Evolutionary conservation across 1,140 invertebrate species (phyloP).

Genomic region (Bombus pascuorum): DNA sequence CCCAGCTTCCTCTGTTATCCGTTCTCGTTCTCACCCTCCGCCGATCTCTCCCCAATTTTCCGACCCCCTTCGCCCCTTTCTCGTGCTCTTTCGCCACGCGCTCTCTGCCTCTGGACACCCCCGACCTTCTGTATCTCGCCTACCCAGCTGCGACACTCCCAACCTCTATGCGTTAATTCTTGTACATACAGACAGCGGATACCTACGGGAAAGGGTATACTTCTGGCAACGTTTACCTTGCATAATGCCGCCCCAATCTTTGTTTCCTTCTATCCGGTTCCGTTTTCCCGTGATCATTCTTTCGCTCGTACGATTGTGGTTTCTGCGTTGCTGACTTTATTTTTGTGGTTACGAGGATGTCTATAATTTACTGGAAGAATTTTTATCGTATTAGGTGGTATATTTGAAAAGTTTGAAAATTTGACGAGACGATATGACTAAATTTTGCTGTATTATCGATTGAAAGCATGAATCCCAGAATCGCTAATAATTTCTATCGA

Average conservation of each 20-base stretch:
- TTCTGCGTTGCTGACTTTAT: background rate
- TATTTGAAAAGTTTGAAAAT: background rate
- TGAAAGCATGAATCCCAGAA: too few species aligned
- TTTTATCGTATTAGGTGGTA: background rate
- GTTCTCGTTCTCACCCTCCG: slow-evolving; percentile 69
- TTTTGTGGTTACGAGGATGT: background rate
- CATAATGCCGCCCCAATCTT: slow-evolving; percentile 67
- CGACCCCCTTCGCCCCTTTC: slow-evolving; percentile 35
- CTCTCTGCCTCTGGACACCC: slow-evolving; percentile 62
- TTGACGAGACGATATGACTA: background rate
- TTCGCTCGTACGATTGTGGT: slow-evolving; percentile 6
- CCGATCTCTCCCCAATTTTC: slow-evolving; percentile 45
- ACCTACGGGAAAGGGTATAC: slow-evolving; percentile 57
- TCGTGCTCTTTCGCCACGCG: slow-evolving; percentile 27
- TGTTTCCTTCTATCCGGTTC: slow-evolving; percentile 52
- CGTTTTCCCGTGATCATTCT: slow-evolving; percentile 21
- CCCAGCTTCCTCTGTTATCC: slow-evolving; percentile 70
- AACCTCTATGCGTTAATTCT: slow-evolving; percentile 78
- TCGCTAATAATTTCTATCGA: too few species aligned
- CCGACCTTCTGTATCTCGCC: slow-evolving; percentile 73
- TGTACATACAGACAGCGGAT: slow-evolving; percentile 72
- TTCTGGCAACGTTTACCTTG: slow-evolving; percentile 68
- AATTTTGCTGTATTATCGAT: too few species aligned
- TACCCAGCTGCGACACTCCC: slow-evolving; percentile 78
- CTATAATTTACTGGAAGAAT: background rate